Evolutionary conservation across 2,113 vertebrate species (phyloP).

Genomic region (Otocyon megalotis): DNA sequence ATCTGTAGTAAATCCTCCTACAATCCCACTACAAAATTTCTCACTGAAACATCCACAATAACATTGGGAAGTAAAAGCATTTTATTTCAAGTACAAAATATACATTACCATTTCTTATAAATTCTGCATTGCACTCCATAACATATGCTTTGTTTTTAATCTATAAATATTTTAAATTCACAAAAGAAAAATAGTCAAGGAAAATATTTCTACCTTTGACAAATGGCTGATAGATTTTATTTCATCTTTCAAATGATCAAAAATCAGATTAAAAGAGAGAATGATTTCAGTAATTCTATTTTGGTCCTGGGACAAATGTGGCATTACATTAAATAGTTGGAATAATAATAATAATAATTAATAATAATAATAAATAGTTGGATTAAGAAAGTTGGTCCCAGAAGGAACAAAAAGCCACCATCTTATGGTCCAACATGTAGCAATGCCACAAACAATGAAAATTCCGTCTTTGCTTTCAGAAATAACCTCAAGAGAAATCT

Average conservation of each 20-base stretch:
- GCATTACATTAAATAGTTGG: background rate
- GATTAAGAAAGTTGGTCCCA: background rate
- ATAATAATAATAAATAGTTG: background rate
- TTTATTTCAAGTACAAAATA: background rate
- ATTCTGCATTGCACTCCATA: background rate
- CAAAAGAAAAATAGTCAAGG: background rate
- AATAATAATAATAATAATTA: background rate
- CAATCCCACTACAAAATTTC: background rate
- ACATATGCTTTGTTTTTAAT: background rate
- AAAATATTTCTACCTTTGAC: background rate
- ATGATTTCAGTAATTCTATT: background rate
- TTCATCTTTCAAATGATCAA: constrained; percentile 22
- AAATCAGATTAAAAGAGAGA: background rate
- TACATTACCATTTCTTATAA: background rate
- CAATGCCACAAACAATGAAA: background rate
- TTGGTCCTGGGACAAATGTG: background rate
- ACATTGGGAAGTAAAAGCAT: background rate
- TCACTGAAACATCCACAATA: background rate
- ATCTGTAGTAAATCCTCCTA: background rate
- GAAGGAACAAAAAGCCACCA: background rate
- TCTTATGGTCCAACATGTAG: background rate
- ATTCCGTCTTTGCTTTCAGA: background rate
- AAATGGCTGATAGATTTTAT: background rate
- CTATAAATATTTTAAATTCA: constrained; percentile 6
- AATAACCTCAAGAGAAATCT: background rate